Conservation (phyloP, 2,113 vertebrate genomes). For the Ondatra zibethicus region DNA sequence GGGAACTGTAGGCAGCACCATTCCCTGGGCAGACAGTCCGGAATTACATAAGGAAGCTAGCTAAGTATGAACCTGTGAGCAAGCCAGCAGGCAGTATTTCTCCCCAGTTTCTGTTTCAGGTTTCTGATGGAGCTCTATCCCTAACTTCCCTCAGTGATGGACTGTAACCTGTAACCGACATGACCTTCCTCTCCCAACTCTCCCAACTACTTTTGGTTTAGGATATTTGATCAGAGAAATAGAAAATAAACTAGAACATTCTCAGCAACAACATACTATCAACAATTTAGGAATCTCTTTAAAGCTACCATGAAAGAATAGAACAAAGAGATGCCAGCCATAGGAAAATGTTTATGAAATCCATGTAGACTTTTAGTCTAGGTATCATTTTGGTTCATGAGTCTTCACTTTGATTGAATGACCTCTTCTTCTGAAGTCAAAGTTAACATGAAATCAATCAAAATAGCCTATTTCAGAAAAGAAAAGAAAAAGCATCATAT, state of each 20-base stretch:
- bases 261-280: neutral
- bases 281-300: neutral
- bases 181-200: neutral
- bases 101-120: neutral
- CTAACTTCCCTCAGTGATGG: neutral
- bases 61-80: neutral
- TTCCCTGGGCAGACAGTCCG: neutral
- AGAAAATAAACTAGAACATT: neutral
- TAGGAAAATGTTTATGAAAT: neutral
- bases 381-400: neutral
- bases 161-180: neutral
- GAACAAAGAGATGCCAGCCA: neutral
- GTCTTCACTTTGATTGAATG: slow-evolving; percentile 23
- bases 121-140: neutral
- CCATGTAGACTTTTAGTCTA: neutral
- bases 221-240: neutral
- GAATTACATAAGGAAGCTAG: neutral
- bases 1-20: neutral
- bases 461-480: slow-evolving; percentile 24
- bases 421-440: neutral
- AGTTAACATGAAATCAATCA: neutral
- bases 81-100: neutral
- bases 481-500: neutral
- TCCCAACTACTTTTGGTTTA: neutral
- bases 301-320: neutral